These are phyloP conservation scores for Pseudorectes ferrugineus DNA, from an alignment of 2,113 vertebrate species.

Conservation along the genomic window DNA sequence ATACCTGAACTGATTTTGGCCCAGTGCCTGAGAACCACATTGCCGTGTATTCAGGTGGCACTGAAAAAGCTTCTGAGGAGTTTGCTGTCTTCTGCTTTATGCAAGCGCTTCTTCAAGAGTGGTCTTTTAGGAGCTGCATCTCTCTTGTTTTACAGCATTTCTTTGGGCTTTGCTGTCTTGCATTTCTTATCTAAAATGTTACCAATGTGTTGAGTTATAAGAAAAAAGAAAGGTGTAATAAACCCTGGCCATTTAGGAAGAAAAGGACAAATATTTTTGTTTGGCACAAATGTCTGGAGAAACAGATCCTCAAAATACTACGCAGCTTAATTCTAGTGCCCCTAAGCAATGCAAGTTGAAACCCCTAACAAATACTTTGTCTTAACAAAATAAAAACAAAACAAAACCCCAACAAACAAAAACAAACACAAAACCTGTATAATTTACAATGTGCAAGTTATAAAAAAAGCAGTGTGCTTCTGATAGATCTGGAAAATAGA, in stretches of 20 bases:
- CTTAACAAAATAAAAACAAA: not conserved
- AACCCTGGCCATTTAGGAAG: not conserved
- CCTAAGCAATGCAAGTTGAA: not conserved
- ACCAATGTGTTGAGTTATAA: not conserved
- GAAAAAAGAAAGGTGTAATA: not conserved
- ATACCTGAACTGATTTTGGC: conserved; percentile 63
- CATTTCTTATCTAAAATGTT: not conserved
- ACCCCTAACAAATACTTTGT: not conserved
- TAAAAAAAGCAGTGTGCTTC: not conserved
- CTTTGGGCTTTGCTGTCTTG: not conserved
- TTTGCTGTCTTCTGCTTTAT: conserved; percentile 1
- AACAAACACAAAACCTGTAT: not conserved
- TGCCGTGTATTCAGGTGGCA: not conserved
- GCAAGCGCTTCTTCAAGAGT: not conserved
- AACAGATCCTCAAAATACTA: not conserved
- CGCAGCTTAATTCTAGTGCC: not conserved
- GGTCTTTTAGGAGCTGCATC: not conserved
- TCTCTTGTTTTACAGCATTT: not conserved
- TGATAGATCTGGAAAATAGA: not conserved
- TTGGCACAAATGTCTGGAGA: not conserved
- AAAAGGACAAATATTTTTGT: not conserved
- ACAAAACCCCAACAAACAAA: not conserved
- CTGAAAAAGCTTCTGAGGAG: not conserved
- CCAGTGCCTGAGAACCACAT: not conserved
- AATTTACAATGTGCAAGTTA: not conserved